These are phyloP conservation scores for Apogon talboti DNA, from an alignment of 2,797 vertebrate genomes.

Conservation along the genomic window DNA sequence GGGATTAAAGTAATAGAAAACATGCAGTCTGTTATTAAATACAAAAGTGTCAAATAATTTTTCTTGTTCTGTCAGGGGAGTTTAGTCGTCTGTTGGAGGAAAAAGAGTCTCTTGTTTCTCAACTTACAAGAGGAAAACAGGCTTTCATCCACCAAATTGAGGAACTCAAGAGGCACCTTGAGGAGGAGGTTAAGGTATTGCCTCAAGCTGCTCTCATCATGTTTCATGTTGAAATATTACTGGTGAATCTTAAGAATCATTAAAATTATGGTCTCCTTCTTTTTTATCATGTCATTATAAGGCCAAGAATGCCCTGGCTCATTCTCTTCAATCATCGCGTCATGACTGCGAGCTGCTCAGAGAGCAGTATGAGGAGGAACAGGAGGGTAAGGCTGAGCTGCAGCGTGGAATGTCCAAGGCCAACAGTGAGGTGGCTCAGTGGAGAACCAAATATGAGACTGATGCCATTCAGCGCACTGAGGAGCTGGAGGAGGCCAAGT, in stretches of 20 bases:
- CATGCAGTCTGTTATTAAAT: neutral
- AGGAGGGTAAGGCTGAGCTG: constrained; percentile 86
- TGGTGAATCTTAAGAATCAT: neutral
- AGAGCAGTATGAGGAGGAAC: constrained; percentile 87
- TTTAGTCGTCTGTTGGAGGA: constrained; percentile 85
- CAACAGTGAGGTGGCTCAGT: constrained; percentile 89
- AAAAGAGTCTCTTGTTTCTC: constrained; percentile 88
- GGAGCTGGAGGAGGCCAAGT: constrained; percentile 89
- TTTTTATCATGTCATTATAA: constrained; percentile 34
- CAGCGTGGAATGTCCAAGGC: constrained; percentile 87
- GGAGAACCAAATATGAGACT: constrained; percentile 89
- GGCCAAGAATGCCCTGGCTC: constrained; percentile 87
- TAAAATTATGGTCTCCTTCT: neutral
- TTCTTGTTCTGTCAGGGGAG: constrained; percentile 77
- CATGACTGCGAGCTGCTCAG: constrained; percentile 87
- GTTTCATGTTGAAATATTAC: neutral
- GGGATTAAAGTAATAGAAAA: neutral
- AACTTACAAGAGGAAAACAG: constrained; percentile 85
- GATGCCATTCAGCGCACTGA: constrained; percentile 89
- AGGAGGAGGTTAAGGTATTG: constrained; percentile 89
- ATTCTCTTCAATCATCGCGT: constrained; percentile 84
- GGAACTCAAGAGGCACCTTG: constrained; percentile 87
- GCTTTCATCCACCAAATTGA: constrained; percentile 86
- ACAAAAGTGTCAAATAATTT: neutral
- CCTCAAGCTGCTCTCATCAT: neutral